Conservation (phyloP, 1,140 invertebrate species). For the Globodera ellingtonae region DNA sequence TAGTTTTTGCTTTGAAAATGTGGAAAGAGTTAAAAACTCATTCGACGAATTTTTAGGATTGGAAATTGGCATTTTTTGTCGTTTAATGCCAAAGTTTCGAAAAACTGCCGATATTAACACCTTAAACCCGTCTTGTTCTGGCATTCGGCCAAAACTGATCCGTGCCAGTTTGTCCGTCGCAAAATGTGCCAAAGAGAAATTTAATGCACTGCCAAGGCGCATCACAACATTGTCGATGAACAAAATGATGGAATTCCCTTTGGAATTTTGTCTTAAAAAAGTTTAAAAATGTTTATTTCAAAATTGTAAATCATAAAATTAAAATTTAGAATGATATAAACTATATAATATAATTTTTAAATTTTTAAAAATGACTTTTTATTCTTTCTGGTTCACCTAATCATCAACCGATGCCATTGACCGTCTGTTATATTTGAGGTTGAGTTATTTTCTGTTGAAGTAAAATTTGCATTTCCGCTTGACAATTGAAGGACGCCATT, state of each 20-base stretch:
- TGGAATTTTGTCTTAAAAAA: not conserved
- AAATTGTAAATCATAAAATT: no score
- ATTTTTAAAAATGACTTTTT: not conserved
- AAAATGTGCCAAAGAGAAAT: slow-evolving; percentile 48
- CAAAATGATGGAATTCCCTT: not conserved
- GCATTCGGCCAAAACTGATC: slow-evolving; percentile 4
- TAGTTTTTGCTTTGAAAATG: no score
- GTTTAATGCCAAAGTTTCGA: no score
- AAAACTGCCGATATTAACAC: not conserved
- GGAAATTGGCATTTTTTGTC: no score
- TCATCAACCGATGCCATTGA: slow-evolving; percentile 46
- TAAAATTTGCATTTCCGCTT: slow-evolving; percentile 39
- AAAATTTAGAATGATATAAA: no score
- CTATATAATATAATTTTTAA: not conserved
- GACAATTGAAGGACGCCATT: slow-evolving; percentile 31
- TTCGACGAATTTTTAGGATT: no score
- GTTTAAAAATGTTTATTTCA: no score
- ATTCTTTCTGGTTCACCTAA: not conserved
- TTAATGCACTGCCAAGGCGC: slow-evolving; percentile 7
- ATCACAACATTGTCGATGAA: not conserved
- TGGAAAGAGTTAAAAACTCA: no score
- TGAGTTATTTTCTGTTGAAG: slow-evolving; percentile 33
- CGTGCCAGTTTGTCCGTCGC: slow-evolving; percentile 26
- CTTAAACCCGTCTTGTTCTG: slow-evolving; percentile 9
- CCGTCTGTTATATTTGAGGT: slow-evolving; percentile 43